A percentile compares a stretch with the other conserved stretches of the same genome.
phyloP scores from a whole-genome alignment of 2,888 invertebrate genomes.

The Branchellion lobata region DNA sequence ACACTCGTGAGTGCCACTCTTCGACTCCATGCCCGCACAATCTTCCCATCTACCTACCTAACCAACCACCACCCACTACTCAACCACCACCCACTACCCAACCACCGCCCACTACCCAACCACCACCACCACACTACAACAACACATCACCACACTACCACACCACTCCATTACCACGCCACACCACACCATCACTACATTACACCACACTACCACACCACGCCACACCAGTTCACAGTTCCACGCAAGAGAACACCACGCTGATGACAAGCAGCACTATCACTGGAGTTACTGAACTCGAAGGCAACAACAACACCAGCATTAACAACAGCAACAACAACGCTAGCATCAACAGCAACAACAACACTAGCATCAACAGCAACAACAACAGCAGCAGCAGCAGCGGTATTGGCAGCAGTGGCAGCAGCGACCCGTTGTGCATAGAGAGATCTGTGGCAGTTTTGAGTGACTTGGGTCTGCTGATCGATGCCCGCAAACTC shows the following conservation, averaged over 20 bases:
- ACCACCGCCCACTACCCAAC: background rate
- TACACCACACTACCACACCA: background rate
- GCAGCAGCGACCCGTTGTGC: background rate
- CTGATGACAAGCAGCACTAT: no score
- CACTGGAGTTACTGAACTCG: no score
- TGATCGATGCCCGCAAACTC: conserved; percentile 59
- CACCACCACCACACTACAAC: background rate
- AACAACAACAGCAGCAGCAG: background rate
- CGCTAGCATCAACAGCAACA: no score
- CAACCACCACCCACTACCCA: conserved; percentile 17
- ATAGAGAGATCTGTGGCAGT: conserved; percentile 16
- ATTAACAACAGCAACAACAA: no score
- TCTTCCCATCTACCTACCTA: no score
- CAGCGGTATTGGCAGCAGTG: no score
- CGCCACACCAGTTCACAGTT: background rate
- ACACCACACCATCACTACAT: background rate
- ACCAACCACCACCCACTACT: background rate
- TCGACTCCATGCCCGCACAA: no score
- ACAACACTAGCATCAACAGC: no score
- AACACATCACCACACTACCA: background rate
- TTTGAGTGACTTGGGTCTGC: conserved; percentile 58
- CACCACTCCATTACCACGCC: background rate
- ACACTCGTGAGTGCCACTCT: no score
- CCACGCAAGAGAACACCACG: no score
- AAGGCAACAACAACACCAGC: no score